Evolutionary conservation across 2,113 vertebrate genomes (phyloP), one percentile per base, ranked within the genome.

Genomic region (Erinaceus europaeus): DNA sequence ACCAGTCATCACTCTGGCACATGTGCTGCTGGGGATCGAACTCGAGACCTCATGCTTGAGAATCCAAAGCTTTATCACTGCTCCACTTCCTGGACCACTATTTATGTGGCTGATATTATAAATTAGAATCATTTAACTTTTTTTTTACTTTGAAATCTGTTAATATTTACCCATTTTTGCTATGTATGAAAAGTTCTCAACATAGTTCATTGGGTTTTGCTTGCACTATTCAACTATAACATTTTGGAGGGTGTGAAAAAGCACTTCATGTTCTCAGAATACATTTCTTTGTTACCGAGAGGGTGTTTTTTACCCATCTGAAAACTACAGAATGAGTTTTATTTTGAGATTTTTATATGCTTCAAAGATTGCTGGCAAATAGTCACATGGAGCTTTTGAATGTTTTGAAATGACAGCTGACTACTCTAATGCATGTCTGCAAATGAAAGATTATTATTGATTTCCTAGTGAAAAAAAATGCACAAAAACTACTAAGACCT

Each of bases 261-360:
- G 40, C 25, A 81, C 53, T 84, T 86, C 68, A 89, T 90, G 74
- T 84, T 90, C 69, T 93, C 81, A 84, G 29, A 48, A 82, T 74
- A 80, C 64, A 87, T 40, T 48, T 84, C 86, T 92, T 91, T 91
- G 80, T 91, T 74, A 71, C 18, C 29, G 53, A 48, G 23, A 93
- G 50, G 50, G 8, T 61, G 42, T 50, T 46, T 84, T 72, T 46
- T 38, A 44, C 50, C 9, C 14, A 36, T 79, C 62, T 34, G 53
- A 86, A 65, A 61, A 90, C 69, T 55, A 69, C 67, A 53, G 61
- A 78, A 18, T 75, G 69, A 90, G 34, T 74, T 92, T 89, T 85
- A 92, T 91, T 92, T 93, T 27, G 52, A 80, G 57, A 83, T 90
- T 90, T 88, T 25, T 74, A 15, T 88, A 52, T 82, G 84, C 90